Conservation (phyloP, 1,140 invertebrate genomes). For the Acromyrmex heyeri region DNA sequence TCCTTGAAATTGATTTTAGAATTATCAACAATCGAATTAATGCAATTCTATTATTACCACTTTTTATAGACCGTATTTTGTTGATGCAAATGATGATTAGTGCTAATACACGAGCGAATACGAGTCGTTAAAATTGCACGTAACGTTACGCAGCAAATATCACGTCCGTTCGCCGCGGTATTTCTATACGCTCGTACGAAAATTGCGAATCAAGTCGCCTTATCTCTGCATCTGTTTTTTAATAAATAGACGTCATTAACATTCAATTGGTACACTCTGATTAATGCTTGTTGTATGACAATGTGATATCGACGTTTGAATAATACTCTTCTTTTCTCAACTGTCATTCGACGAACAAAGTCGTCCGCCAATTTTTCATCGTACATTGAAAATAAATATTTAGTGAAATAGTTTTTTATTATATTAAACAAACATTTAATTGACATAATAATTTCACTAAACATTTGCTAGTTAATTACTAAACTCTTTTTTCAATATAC, state of each 20-base stretch:
- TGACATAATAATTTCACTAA: too few relatives aligned
- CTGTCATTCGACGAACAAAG: not conserved
- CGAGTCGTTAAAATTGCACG: conserved; percentile 13
- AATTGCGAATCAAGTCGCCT: not conserved
- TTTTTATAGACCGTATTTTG: not conserved
- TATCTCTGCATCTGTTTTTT: conserved; percentile 13
- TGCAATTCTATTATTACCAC: not conserved
- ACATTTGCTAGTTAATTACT: too few relatives aligned
- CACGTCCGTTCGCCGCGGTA: not conserved
- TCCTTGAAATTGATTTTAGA: not conserved
- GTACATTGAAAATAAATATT: too few relatives aligned
- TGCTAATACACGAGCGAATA: not conserved
- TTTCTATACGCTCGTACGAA: not conserved
- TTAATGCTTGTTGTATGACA: not conserved
- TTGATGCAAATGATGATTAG: not conserved
- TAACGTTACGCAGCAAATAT: conserved; percentile 30
- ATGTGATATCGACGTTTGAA: not conserved
- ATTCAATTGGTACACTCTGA: not conserved
- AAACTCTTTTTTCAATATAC: too few relatives aligned
- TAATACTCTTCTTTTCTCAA: conserved; percentile 32
- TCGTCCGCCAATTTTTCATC: not conserved
- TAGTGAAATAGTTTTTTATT: too few relatives aligned
- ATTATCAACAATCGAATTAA: not conserved
- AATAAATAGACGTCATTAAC: conserved; percentile 44
- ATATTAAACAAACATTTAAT: too few relatives aligned